Evolutionary conservation across 2,888 invertebrate species (phyloP).

Genomic region (Heterodera filipjevi): DNA sequence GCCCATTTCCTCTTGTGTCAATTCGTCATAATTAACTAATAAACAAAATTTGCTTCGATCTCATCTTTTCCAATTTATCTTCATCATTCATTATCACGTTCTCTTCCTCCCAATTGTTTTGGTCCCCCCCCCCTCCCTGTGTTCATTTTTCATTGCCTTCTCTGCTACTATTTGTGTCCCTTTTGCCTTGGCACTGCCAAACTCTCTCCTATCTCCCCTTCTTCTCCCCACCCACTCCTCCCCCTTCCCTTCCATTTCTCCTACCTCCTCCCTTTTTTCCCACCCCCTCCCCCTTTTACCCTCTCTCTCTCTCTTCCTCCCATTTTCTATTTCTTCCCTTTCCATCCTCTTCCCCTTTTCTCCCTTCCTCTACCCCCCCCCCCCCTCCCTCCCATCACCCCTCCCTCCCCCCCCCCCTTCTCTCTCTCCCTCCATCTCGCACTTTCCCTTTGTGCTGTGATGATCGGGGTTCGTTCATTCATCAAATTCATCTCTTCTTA

Average conservation of each 20-base stretch:
- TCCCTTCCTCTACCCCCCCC: no score
- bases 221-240: neutral
- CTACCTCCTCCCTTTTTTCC: neutral
- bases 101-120: neutral
- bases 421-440: neutral
- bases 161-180: neutral
- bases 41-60: neutral
- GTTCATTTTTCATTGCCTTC: neutral
- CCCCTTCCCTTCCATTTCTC: no score
- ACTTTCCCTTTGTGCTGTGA: neutral
- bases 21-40: neutral
- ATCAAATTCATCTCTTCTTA: neutral
- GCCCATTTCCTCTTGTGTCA: neutral
- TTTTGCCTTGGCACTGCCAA: neutral
- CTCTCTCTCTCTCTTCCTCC: no score
- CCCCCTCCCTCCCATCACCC: no score
- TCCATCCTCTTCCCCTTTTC: no score
- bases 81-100: neutral
- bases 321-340: no score
- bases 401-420: no score
- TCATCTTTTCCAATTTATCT: neutral
- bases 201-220: neutral
- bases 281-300: neutral
- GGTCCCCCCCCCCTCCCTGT: neutral
- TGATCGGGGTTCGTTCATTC: neutral